Evolutionary conservation across 2,797 vertebrate species (phyloP).

Genomic region (Premnoplex brunnescens): DNA sequence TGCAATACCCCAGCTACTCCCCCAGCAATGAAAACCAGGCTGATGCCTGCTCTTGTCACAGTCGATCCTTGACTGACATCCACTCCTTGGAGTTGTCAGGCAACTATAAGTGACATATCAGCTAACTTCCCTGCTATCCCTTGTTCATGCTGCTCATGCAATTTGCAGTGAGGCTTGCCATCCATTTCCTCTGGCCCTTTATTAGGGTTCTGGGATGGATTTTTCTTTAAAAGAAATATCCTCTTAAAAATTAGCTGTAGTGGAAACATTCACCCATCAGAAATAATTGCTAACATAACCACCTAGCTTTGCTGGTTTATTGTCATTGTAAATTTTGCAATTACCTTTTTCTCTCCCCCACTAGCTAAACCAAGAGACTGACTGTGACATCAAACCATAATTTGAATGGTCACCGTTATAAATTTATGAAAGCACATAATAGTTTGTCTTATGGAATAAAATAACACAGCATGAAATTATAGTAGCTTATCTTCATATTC

Average conservation of each 20-base stretch:
- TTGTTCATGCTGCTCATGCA: neutral
- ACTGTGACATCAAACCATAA: conserved; percentile 28
- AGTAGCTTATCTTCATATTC: conserved; percentile 41
- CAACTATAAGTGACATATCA: neutral
- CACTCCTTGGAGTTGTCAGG: neutral
- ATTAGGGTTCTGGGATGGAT: neutral
- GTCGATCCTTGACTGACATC: neutral
- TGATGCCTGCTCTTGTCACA: neutral
- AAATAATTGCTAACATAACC: conserved; percentile 35
- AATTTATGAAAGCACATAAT: conserved; percentile 38
- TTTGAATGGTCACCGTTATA: neutral
- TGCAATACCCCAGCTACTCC: neutral
- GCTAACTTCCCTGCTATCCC: neutral
- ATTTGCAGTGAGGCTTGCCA: neutral
- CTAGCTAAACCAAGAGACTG: neutral
- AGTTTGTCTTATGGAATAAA: conserved; percentile 47
- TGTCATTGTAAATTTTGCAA: conserved; percentile 27
- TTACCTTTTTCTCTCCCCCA: conserved; percentile 27
- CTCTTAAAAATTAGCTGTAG: neutral
- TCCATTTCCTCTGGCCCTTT: neutral
- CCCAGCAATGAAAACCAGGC: neutral
- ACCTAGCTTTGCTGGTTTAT: conserved; percentile 21
- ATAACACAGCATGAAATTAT: conserved; percentile 57
- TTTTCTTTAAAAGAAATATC: neutral
- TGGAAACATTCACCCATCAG: neutral